Evolutionary conservation across 2,888 invertebrate genomes (phyloP).

Genomic region (Pyrgus malvae): DNA sequence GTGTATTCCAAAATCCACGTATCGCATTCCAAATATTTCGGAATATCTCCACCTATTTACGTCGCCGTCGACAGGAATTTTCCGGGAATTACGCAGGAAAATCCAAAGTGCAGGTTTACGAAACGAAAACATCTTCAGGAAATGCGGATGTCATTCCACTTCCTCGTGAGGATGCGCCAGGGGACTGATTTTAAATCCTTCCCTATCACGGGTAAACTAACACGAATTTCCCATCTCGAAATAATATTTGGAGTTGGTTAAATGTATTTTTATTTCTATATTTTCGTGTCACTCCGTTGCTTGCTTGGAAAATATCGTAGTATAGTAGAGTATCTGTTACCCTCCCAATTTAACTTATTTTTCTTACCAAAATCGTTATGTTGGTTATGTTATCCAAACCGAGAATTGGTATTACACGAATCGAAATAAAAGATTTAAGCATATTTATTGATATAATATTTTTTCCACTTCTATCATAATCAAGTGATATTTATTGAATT

Average conservation of each 20-base stretch:
- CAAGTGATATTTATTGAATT: too few relatives aligned
- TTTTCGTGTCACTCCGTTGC: neutral
- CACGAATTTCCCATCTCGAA: conserved; percentile 8
- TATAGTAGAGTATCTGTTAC: too few relatives aligned
- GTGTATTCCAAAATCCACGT: conserved; percentile 4
- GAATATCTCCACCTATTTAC: conserved; percentile 19
- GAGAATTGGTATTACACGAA: too few relatives aligned
- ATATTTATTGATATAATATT: too few relatives aligned
- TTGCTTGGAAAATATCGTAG: too few relatives aligned
- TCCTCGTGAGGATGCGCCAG: conserved; percentile 18
- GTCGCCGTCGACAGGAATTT: conserved; percentile 20
- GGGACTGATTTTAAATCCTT: conserved; percentile 31
- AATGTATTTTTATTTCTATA: neutral
- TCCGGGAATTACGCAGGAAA: conserved; percentile 29
- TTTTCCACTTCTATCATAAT: too few relatives aligned
- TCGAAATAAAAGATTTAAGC: too few relatives aligned
- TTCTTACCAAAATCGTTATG: too few relatives aligned
- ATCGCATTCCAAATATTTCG: conserved; percentile 16
- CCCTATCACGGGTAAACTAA: conserved; percentile 18
- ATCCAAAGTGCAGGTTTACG: conserved; percentile 31
- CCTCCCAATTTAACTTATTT: too few relatives aligned
- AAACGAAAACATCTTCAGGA: conserved; percentile 33
- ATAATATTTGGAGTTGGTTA: neutral
- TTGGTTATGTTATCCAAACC: too few relatives aligned
- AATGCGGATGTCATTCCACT: conserved; percentile 28